phyloP scores from a whole-genome alignment of 2,888 invertebrate genomes.

The Camponotus fellah region DNA sequence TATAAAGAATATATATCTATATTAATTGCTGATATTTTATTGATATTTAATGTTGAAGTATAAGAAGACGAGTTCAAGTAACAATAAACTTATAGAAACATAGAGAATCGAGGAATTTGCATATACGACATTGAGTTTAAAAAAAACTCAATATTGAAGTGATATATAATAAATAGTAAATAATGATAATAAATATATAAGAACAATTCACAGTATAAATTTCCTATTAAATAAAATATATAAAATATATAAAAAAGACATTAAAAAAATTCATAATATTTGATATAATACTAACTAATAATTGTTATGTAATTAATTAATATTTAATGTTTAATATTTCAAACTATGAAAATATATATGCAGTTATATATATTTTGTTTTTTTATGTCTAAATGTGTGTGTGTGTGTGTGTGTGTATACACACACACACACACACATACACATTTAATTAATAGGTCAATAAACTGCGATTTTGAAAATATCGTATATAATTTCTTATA shows the following conservation, averaged over 20 bases:
- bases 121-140: not conserved
- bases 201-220: not conserved
- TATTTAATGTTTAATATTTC: not conserved
- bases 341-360: not conserved
- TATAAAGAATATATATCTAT: conserved; percentile 60
- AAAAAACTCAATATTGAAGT: not conserved
- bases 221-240: not conserved
- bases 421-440: not conserved
- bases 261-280: not conserved
- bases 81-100: not conserved
- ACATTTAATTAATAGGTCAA: not conserved
- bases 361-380: no score
- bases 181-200: not conserved
- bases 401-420: not conserved
- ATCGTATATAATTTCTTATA: not conserved
- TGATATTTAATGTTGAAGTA: not conserved
- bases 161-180: not conserved
- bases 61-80: not conserved
- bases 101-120: not conserved
- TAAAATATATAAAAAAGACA: not conserved
- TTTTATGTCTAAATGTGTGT: no score
- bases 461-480: not conserved
- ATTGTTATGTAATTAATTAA: not conserved
- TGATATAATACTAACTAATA: not conserved
- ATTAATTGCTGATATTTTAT: not conserved